A percentile compares a stretch with the other conserved stretches of the same genome.
phyloP scores from a whole-genome alignment of 2,797 vertebrate genomes.

The Pitangus sulphuratus region DNA sequence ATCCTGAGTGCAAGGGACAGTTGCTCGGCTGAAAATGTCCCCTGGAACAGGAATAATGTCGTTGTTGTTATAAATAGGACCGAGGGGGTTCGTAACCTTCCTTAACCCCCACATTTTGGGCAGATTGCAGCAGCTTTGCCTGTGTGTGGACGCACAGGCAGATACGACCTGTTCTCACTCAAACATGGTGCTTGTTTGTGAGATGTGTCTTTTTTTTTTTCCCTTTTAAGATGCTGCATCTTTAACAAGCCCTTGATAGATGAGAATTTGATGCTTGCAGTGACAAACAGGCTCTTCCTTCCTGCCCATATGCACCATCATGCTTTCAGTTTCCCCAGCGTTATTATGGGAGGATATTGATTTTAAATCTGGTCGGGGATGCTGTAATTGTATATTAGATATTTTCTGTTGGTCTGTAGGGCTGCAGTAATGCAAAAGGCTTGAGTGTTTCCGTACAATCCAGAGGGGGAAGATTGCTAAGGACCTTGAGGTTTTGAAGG shows the following conservation, averaged over 20 bases:
- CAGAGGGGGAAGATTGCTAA: slow-evolving; percentile 73
- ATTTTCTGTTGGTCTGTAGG: slow-evolving; percentile 73
- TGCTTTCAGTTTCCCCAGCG: slow-evolving; percentile 80
- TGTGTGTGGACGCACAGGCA: background rate
- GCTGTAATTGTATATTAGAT: slow-evolving; percentile 87
- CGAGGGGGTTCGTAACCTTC: slow-evolving; percentile 6
- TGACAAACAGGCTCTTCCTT: slow-evolving; percentile 89
- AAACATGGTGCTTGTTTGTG: background rate
- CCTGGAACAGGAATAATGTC: background rate
- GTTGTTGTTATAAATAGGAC: background rate
- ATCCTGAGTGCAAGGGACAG: background rate
- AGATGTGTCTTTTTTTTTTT: background rate
- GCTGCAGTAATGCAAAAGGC: slow-evolving; percentile 74
- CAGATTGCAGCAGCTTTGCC: background rate
- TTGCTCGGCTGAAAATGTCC: background rate
- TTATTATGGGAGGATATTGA: slow-evolving; percentile 92
- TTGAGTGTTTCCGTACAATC: slow-evolving; percentile 70
- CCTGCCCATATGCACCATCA: slow-evolving; percentile 81
- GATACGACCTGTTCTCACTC: background rate
- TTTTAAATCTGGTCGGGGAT: slow-evolving; percentile 84
- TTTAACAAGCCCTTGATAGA: slow-evolving; percentile 75
- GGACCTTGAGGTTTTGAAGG: slow-evolving; percentile 67
- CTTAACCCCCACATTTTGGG: background rate
- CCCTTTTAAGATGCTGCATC: slow-evolving; percentile 45
- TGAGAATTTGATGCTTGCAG: slow-evolving; percentile 74